Percentiles rank a stretch among this genome's conserved stretches.
These are phyloP conservation scores for Auanema freiburgensis DNA, from an alignment of 2,888 invertebrate species.

Conservation along the genomic window DNA sequence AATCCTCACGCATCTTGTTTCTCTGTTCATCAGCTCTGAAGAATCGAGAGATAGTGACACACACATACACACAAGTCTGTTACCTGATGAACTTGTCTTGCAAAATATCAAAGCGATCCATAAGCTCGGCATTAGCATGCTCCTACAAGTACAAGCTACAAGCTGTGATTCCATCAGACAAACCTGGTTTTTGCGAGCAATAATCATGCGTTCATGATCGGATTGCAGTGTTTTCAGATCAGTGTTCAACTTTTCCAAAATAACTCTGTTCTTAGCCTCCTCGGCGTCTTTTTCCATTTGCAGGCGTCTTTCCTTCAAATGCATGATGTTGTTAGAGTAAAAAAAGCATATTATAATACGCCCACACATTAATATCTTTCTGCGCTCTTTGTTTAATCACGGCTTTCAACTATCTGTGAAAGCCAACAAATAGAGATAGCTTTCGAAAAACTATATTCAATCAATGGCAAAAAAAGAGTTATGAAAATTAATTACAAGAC, in stretches of 20 bases:
- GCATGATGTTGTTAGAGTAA: not conserved
- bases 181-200: slow-evolving; percentile 38
- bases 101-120: slow-evolving; percentile 43
- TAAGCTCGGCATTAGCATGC: slow-evolving; percentile 45
- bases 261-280: slow-evolving; percentile 26
- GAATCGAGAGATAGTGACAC: not conserved
- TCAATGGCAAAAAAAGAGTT: not conserved
- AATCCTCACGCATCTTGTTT: slow-evolving; percentile 37
- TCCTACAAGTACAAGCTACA: slow-evolving; percentile 26
- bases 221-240: slow-evolving; percentile 34
- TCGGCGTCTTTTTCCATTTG: slow-evolving; percentile 45
- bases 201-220: slow-evolving; percentile 32
- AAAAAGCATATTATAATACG: slow-evolving; percentile 3
- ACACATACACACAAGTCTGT: not conserved
- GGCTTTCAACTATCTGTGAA: not conserved
- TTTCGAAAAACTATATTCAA: too few species aligned
- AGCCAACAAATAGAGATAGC: too few species aligned
- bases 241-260: slow-evolving; percentile 32
- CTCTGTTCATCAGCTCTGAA: slow-evolving; percentile 37
- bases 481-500: not conserved
- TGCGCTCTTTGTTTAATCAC: slow-evolving; percentile 2
- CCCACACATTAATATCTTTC: slow-evolving; percentile 2
- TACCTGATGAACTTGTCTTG: slow-evolving; percentile 30
- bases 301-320: slow-evolving; percentile 31
- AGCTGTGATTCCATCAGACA: not conserved